phyloP scores from a whole-genome alignment of 35 echinoderm and acorn worm genomes.

The Ptychodera flava region DNA sequence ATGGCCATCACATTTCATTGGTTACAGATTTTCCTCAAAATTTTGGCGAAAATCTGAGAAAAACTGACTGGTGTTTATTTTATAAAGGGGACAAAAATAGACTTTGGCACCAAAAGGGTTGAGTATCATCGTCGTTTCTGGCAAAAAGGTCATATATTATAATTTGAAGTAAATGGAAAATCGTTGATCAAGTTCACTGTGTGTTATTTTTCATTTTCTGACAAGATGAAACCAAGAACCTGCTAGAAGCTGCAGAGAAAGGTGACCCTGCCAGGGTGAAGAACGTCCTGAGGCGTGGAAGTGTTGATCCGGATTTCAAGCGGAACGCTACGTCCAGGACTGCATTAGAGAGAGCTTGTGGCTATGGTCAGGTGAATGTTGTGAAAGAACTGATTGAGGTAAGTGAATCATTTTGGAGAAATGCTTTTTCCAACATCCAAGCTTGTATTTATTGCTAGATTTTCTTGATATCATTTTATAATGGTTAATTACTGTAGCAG shows the following conservation, averaged over 20 bases:
- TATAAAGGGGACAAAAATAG: too few species aligned
- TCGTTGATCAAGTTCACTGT: too few species aligned
- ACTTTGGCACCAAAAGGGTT: too few species aligned
- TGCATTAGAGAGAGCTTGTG: not conserved
- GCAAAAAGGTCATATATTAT: too few species aligned
- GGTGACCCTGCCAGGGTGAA: not conserved
- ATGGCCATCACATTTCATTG: too few species aligned
- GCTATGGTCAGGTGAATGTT: conserved; percentile 12
- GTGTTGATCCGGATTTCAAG: conserved; percentile 8
- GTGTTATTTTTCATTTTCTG: too few species aligned
- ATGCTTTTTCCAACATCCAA: not conserved
- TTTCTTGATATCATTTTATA: not conserved
- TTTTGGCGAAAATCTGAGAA: too few species aligned
- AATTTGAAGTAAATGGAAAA: too few species aligned
- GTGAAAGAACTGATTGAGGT: conserved; percentile 10
- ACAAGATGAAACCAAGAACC: conserved; percentile 1
- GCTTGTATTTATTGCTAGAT: not conserved
- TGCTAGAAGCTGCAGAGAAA: conserved; percentile 11
- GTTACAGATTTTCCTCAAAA: too few species aligned
- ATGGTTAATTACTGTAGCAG: not conserved
- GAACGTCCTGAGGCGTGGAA: not conserved
- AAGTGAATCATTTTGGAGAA: not conserved
- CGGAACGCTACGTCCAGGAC: not conserved
- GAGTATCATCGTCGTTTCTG: too few species aligned
- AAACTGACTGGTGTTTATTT: too few species aligned